Percentiles rank a stretch among this genome's conserved stretches.
phyloP scores from a whole-genome alignment of 2,113 vertebrate species.

The Notarius lentiginosus region DNA sequence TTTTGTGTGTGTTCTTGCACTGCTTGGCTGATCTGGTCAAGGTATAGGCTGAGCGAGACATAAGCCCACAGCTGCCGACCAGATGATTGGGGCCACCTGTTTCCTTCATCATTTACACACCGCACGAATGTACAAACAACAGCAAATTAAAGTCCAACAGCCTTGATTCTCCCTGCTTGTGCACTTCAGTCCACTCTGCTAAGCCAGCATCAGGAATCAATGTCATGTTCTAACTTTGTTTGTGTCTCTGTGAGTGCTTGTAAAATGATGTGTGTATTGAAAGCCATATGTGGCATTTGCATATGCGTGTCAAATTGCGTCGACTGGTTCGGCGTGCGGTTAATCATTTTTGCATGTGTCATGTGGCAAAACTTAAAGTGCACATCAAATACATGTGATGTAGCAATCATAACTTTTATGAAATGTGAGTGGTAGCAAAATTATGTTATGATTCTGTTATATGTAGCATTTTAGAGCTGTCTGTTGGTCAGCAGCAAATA shows the following conservation, averaged over 20 bases:
- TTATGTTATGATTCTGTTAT: slow-evolving; percentile 7
- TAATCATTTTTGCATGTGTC: slow-evolving; percentile 34
- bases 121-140: slow-evolving; percentile 57
- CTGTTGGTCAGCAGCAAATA: not conserved
- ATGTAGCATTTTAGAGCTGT: not conserved
- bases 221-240: slow-evolving; percentile 24
- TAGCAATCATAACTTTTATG: not conserved
- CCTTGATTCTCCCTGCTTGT: slow-evolving; percentile 43
- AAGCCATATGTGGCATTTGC: slow-evolving; percentile 35
- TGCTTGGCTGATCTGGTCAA: slow-evolving; percentile 47
- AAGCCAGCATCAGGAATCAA: slow-evolving; percentile 26
- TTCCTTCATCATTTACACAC: slow-evolving; percentile 57
- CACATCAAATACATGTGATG: slow-evolving; percentile 8
- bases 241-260: slow-evolving; percentile 33
- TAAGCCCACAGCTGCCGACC: slow-evolving; percentile 56
- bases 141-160: slow-evolving; percentile 55
- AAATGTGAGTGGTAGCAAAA: not conserved
- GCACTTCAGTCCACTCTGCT: slow-evolving; percentile 12
- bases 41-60: slow-evolving; percentile 53
- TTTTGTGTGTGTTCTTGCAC: slow-evolving; percentile 27
- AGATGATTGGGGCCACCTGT: slow-evolving; percentile 61
- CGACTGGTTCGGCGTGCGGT: slow-evolving; percentile 13
- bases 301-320: slow-evolving; percentile 22
- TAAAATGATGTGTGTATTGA: slow-evolving; percentile 36
- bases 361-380: slow-evolving; percentile 11